Conservation (phyloP, 2,888 invertebrate genomes). For the Apodemia zela region DNA sequence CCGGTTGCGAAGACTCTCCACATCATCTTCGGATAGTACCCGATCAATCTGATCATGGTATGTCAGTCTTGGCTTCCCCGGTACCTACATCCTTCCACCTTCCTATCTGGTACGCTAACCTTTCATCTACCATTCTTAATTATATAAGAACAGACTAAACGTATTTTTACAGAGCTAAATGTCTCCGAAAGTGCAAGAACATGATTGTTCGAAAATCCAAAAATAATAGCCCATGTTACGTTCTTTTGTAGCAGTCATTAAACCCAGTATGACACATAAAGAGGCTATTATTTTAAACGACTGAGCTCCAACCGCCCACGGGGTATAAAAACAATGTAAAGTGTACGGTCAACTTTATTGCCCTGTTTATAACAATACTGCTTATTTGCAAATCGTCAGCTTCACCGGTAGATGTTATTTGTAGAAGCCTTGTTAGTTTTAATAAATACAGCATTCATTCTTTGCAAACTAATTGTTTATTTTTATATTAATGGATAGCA, state of each 20-base stretch:
- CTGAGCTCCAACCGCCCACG: not conserved
- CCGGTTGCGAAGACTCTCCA: no score
- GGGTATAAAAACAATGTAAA: slow-evolving; percentile 8
- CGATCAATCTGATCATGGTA: no score
- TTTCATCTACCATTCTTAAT: no score
- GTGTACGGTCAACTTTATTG: not conserved
- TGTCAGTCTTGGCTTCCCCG: no score
- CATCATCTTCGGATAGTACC: no score
- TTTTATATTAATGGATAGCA: no score
- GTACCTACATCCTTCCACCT: no score
- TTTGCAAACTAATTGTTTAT: no score
- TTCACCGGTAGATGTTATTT: not conserved
- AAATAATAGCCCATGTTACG: not conserved
- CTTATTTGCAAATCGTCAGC: not conserved
- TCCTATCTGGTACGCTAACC: no score
- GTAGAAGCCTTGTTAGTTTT: not conserved
- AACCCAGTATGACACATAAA: not conserved
- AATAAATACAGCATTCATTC: not conserved
- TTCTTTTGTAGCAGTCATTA: not conserved
- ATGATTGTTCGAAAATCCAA: not conserved
- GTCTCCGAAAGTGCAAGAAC: not conserved
- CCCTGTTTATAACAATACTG: not conserved
- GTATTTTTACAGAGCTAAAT: not conserved
- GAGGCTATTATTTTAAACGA: slow-evolving; percentile 12
- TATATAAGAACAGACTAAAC: no score